A percentile compares a stretch with the other conserved stretches of the same genome.
phyloP scores from a whole-genome alignment of 2,113 vertebrate genomes.

The Chaetodon trifascialis region DNA sequence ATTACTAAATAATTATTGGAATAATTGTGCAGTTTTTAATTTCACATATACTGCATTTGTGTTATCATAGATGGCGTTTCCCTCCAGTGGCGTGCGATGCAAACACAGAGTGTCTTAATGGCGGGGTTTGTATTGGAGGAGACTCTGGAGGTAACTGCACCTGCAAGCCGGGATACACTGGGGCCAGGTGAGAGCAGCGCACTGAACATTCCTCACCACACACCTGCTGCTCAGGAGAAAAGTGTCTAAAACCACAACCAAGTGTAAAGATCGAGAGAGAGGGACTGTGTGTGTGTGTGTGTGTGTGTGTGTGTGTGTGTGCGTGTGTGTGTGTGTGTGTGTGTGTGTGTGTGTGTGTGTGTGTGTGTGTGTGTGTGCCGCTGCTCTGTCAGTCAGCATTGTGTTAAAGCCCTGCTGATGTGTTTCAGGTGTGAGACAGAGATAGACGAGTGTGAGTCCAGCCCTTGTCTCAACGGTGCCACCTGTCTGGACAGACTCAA shows the following conservation, averaged over 20 bases:
- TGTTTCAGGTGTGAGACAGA: slow-evolving; percentile 90
- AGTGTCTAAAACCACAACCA: slow-evolving; percentile 20
- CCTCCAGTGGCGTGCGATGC: slow-evolving; percentile 86
- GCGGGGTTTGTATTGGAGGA: slow-evolving; percentile 85
- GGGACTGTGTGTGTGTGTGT: no score
- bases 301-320: slow-evolving; percentile 5
- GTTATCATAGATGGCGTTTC: slow-evolving; percentile 85
- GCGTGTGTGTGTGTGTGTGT: not conserved
- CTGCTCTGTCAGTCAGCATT: slow-evolving; percentile 59
- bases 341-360: not conserved
- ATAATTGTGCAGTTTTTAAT: no score
- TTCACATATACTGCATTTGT: not conserved
- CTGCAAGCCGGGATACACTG: slow-evolving; percentile 88
- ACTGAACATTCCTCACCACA: not conserved
- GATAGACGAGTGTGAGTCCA: slow-evolving; percentile 88
- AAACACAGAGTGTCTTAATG: slow-evolving; percentile 86
- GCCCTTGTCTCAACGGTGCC: slow-evolving; percentile 93
- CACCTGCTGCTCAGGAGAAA: slow-evolving; percentile 1
- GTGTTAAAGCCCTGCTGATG: slow-evolving; percentile 50
- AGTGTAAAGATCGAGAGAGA: slow-evolving; percentile 12
- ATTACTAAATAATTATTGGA: no score
- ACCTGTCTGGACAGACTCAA: slow-evolving; percentile 89
- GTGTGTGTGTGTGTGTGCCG: slow-evolving; percentile 4
- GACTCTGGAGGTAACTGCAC: slow-evolving; percentile 90
- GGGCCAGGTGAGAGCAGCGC: slow-evolving; percentile 85